Evolutionary conservation across 35 echinoderm and acorn worm species (phyloP), one percentile per base, ranked within the genome.

Genomic region (Ophiothrix spiculata): DNA sequence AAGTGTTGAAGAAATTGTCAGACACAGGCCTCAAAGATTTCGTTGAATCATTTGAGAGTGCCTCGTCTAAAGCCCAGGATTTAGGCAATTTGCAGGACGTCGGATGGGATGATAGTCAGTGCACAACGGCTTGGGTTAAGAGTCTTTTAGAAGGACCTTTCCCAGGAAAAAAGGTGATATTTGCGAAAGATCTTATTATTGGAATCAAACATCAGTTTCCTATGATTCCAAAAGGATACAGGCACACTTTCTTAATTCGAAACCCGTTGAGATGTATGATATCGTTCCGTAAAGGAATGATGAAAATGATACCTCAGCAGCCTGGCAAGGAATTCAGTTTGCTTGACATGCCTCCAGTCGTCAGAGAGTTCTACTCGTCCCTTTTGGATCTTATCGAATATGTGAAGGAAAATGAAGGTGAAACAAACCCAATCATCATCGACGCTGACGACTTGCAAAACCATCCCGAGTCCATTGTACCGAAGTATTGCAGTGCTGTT

Each of bases 391-490:
- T 69, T 4, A 69, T 69, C 17, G 60, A 69, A 10, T 69, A 69
- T 69, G 4, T 69, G 8, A 69, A 69, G 23, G 60, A 69, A 25
- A n/a, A 49, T 0, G 31, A 39, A 4, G 15, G 82, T 23, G 23
- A 42, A 69, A 69, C 60, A 4, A 25, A 69, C 29, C 85, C 75
- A 34, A 56, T 87, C 33, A 40, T 87, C 0, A 77, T 87, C 32
- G 88, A 90, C 36, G 56, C 79, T 33, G 87, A 90, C 38, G 89
- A 91, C 39, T 79, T 87, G 33, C 77, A 75, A 34, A 80, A 64
- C 4, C 38, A 81, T 40, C 90, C 90, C 14, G 36, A 80, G 19
- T 38, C 88, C 12, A 82, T 87, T 15, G 32, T 92, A 23, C 42
- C 17, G 54, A 78, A 87, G 36, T 92, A 77, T 34, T 92, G 90